Evolutionary conservation across 1,140 invertebrate species (phyloP), one percentile per base, ranked within the genome.

Genomic region (Drosophila busckii): DNA sequence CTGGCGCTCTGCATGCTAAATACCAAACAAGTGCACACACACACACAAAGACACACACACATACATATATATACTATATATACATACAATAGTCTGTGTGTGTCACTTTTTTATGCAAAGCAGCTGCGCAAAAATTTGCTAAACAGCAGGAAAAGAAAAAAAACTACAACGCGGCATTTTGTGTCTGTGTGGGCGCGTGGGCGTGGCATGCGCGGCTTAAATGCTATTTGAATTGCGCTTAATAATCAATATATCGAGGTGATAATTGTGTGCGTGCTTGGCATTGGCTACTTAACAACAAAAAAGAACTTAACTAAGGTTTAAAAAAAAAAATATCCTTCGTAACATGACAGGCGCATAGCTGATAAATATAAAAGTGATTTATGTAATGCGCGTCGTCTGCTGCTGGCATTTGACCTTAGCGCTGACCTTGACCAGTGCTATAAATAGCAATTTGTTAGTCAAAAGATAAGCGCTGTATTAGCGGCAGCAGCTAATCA

Each of bases 81-180:
- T 4, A 41, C 28, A 12, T 23, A 49, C 16, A 23, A 45, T 44
- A 44, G 15, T 6, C 3, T 1, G 10, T 6, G 17, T 28, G 40
- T 82, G 69, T 66, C 75, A 56, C 70, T 75, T 82, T n/a, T 80
- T 82, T 69, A 80, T 82, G 75, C 75, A 80, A 80, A 80, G 55
- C 75, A 69, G 75, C 54, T 56, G 25, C 16, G 45, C 35, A 29
- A 46, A 50, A 56, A 59, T 52, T 71, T 53, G 31, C 53, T 37
- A 49, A 59, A 60, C 70, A 56, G 25, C 37, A 9, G 37, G 31
- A 31, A 49, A 56, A 10, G 23, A 35, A 32, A 45, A 54, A 48
- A 55, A 76, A 70, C 44, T 58, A 80, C 48, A 67, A 56, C 38
- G 25, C 54, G 37, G 12, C 29, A 53, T 41, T 37, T 37, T 48